These are phyloP conservation scores for Silurus lanzhouensis DNA, from an alignment of 2,797 vertebrate species.

Conservation along the genomic window DNA sequence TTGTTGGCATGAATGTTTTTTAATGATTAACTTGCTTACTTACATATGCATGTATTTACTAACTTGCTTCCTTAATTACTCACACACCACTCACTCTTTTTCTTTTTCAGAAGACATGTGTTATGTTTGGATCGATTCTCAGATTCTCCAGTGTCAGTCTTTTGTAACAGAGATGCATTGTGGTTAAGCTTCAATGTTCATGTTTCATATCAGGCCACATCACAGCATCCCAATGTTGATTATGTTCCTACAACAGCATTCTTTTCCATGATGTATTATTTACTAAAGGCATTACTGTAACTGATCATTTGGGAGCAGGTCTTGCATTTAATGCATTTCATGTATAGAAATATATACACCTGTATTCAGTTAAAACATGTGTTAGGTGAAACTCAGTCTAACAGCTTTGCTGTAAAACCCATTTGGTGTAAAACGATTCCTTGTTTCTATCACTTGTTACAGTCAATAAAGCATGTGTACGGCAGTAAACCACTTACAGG, in stretches of 20 bases:
- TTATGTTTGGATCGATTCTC: no score
- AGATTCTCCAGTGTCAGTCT: no score
- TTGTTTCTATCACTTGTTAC: slow-evolving; percentile 8
- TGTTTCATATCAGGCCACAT: not conserved
- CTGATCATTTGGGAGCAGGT: not conserved
- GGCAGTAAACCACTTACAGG: slow-evolving; percentile 19
- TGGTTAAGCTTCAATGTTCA: not conserved
- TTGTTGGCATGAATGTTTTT: not conserved
- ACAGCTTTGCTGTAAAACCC: slow-evolving; percentile 2
- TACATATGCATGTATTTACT: not conserved
- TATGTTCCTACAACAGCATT: not conserved
- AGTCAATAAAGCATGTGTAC: slow-evolving; percentile 17
- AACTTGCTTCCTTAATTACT: not conserved
- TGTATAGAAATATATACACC: not conserved
- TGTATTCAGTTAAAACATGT: slow-evolving; percentile 5
- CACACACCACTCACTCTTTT: not conserved
- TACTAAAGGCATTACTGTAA: not conserved
- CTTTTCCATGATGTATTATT: not conserved
- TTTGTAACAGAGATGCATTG: no score
- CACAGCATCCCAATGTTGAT: not conserved
- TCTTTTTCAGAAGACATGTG: no score
- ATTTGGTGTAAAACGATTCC: slow-evolving; percentile 19
- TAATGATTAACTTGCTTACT: not conserved
- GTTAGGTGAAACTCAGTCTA: not conserved
- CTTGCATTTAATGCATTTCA: not conserved